Percentiles rank a stretch among this genome's conserved stretches.
Conservation (phyloP, 2,888 invertebrate genomes). For the Oxystoma pomonae region DNA sequence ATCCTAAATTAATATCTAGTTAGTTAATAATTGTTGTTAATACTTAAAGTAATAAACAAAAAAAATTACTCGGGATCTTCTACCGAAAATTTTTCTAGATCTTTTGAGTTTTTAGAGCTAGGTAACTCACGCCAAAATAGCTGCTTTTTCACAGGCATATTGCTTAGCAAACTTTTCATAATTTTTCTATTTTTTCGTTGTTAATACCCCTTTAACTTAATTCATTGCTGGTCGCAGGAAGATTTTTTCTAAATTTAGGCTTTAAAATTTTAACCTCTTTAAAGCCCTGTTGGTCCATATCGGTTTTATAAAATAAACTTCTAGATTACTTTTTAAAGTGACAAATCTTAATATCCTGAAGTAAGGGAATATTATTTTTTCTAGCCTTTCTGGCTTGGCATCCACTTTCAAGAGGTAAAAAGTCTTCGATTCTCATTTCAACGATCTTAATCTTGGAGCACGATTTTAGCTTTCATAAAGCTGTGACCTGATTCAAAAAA, state of each 20-base stretch:
- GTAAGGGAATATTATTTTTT: conserved; percentile 4
- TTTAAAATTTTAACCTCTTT: conserved; percentile 10
- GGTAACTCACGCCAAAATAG: conserved; percentile 11
- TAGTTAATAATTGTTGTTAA: too few species aligned
- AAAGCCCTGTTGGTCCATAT: conserved; percentile 1
- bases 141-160: conserved; percentile 7
- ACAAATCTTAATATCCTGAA: conserved; percentile 1
- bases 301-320: conserved; percentile 7
- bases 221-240: background rate
- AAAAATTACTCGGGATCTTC: background rate
- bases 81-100: background rate
- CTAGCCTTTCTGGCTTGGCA: conserved; percentile 5
- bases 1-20: too few species aligned
- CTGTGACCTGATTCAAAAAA: too few species aligned
- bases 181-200: conserved; percentile 4
- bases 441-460: conserved; percentile 1
- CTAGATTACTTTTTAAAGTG: conserved; percentile 9
- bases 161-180: background rate
- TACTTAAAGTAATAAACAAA: too few species aligned
- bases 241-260: conserved; percentile 4
- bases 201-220: background rate
- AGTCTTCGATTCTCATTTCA: background rate
- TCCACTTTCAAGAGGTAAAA: conserved; percentile 11
- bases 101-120: background rate
- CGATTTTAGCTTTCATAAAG: too few species aligned